Conservation (phyloP, 2,888 invertebrate genomes). For the Scaptomyza tumidula region DNA sequence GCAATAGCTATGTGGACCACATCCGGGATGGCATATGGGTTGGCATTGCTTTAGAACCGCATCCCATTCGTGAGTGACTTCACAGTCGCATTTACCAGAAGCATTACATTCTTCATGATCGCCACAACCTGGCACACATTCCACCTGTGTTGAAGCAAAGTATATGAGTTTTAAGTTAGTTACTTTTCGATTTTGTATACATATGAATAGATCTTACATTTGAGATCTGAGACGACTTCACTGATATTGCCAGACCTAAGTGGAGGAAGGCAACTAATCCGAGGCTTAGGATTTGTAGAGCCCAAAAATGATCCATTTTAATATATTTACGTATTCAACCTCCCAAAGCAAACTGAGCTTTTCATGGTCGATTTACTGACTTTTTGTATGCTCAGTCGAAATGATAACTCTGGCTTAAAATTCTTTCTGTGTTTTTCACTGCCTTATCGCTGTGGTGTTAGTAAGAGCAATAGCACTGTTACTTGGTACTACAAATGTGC, state of each 20-base stretch:
- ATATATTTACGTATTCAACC: too few relatives aligned
- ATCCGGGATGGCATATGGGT: neutral
- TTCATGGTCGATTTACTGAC: neutral
- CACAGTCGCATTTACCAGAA: too few relatives aligned
- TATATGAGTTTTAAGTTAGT: too few relatives aligned
- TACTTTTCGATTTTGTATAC: too few relatives aligned
- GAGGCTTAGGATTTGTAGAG: neutral
- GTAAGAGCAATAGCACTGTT: too few relatives aligned
- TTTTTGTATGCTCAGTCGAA: conserved; percentile 17
- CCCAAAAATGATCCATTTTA: neutral
- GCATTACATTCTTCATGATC: too few relatives aligned
- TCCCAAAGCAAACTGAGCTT: conserved; percentile 4
- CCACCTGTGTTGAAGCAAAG: too few relatives aligned
- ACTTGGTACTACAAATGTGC: too few relatives aligned
- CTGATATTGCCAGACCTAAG: neutral
- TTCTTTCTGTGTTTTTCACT: too few relatives aligned
- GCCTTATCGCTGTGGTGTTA: too few relatives aligned
- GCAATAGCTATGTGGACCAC: neutral
- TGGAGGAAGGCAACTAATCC: conserved; percentile 4
- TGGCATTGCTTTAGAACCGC: neutral
- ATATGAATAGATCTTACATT: neutral
- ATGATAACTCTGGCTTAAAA: too few relatives aligned
- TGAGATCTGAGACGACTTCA: neutral
- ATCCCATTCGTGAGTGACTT: neutral
- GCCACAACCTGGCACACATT: too few relatives aligned